phyloP scores from a whole-genome alignment of 2,113 vertebrate genomes.

The Pagrus major region DNA sequence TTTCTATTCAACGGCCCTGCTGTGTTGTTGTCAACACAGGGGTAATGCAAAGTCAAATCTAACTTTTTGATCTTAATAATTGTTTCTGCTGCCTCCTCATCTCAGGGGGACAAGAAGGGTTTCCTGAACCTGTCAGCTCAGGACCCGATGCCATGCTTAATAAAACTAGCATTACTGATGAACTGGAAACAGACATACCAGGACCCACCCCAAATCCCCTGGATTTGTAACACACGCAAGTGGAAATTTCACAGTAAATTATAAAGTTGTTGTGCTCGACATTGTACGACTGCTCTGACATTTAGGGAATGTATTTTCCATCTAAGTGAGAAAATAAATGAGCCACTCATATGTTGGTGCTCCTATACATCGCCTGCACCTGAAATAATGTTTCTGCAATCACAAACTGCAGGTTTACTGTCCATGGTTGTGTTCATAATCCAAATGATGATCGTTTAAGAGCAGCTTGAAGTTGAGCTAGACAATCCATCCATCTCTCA shows the following conservation, averaged over 20 bases:
- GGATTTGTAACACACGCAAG: slow-evolving; percentile 42
- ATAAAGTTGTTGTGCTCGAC: background rate
- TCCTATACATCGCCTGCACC: background rate
- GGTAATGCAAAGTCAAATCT: too few species aligned
- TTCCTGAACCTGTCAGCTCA: background rate
- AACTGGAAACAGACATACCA: slow-evolving; percentile 29
- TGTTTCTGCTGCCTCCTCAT: background rate
- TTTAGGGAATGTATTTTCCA: background rate
- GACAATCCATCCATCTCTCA: background rate
- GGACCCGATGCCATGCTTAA: slow-evolving; percentile 1
- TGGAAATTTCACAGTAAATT: slow-evolving; percentile 10
- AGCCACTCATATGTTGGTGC: background rate
- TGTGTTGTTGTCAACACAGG: background rate
- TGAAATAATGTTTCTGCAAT: background rate
- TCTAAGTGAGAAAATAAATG: slow-evolving; percentile 4
- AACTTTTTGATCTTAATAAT: background rate
- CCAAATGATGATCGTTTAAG: background rate
- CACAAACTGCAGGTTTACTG: background rate
- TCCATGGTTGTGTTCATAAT: background rate
- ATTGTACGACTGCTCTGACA: background rate
- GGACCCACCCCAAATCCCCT: slow-evolving; percentile 5
- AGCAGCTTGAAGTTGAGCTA: too few species aligned
- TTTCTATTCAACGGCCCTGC: background rate
- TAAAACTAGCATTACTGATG: slow-evolving; percentile 38
- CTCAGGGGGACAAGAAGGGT: background rate